Base-by-base conservation (phyloP, 2,888 invertebrate genomes). In the Parascotia fuliginaria region DNA sequence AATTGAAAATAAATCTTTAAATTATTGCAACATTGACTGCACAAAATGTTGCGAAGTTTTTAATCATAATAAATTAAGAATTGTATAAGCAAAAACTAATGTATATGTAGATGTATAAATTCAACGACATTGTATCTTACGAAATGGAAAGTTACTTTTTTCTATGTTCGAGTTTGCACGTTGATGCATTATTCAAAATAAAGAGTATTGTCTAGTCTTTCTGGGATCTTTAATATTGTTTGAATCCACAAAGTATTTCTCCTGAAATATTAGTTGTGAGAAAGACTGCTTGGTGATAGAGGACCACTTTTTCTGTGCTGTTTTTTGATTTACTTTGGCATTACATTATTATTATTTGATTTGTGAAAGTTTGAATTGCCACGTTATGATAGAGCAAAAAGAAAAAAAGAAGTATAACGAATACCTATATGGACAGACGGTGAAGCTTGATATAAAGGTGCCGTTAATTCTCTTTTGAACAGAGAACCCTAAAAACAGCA, bases 111-210 rank as follows among this genome's bases (percentile, higher is more conserved):
- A 36, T 36, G 19, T 2, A 19, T 36, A 12, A 19, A 22, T n/a
- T 36, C 36, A 19, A 22, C 9, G 11, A 11, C 19, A 31, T 12
- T 3, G 11, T 27, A 13, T 14, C 14, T 22, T 36, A 3, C 19
- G 11, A 36, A 36, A 36, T 15, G 19, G 36, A 36, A 36, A 36
- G 36, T n/a, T n/a, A n/a, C n/a, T n/a, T n/a, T n/a, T 34, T 16
- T 33, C 13, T 12, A 31, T 32, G 14, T 32, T 32, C 32, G 14
- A 14, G 9, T 34, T 36, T 9, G 15, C 14, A 32, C 14, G 14
- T 9, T 14, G 12, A 14, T 14, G 32, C 9, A 24, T 24, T 24
- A 24, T 7, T 24, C 19, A 3, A 19, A 3, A 19, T 5, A 2
- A 19, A 24, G 24, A 24, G 24, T 4, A 24, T 24, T 6, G 3